Evolutionary conservation across 2,113 vertebrate species (phyloP), one percentile per base, ranked within the genome.

Genomic region (Gymnogyps californianus): DNA sequence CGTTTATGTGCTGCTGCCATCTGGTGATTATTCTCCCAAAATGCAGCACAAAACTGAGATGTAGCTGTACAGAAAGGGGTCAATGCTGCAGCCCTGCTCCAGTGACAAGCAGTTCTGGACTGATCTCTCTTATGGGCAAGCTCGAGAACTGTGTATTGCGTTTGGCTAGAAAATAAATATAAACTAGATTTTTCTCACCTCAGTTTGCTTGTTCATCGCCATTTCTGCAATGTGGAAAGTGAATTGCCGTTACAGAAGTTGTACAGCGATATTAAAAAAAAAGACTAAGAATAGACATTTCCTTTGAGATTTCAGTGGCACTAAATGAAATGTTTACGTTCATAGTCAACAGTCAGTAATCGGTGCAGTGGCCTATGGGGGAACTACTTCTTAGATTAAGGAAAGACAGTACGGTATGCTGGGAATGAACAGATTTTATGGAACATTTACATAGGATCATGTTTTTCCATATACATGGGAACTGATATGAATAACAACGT

Each of bases 1-100:
- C 90, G 47, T 96, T 96, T 96, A 46, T 98, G 80, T 87, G 59
- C 96, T 98, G 95, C 98, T 98, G 98, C 98, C 98, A 98, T 96
- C 98, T 98, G 90, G 90, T 97, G 98, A 20, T 9, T 13, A 1
- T 77, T 96, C 16, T 31, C 9, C 55, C 57, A 44, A 96, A 92
- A 24, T 71, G 90, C 83, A 62, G 49, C 79, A 54, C 20, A 42
- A 59, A 13, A 3, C 44, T 3, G 8, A 32, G 40, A 7, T 0
- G 2, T 0, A 18, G 24, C 11, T 17, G 6, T 6, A 3, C 4
- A 6, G 42, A 11, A 9, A 19, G 7, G n/a, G 24, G 16, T 28
- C 40, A 22, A 19, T 2, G 26, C 22, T 8, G 13, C 36, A n/a
- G 38, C 42, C n/a, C 65, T 49, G 40, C 1, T 6, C 31, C 46